Percentiles rank a stretch among this genome's conserved stretches.
These are phyloP conservation scores for Cyphomyrus discorhynchus DNA, from an alignment of 2,113 vertebrate species.

Conservation along the genomic window DNA sequence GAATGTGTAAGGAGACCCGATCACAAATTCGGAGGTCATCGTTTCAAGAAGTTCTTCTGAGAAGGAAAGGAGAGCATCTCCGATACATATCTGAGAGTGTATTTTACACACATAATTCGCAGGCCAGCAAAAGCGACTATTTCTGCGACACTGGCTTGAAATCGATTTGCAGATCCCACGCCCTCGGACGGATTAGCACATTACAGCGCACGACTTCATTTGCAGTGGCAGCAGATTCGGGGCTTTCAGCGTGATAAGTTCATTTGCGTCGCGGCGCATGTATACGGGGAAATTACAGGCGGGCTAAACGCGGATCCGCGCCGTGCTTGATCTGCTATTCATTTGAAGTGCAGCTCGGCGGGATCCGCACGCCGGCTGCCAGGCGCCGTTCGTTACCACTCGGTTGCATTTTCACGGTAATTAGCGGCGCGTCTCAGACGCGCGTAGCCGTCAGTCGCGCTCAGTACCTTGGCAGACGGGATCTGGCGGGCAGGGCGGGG, in stretches of 20 bases:
- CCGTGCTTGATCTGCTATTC: conserved; percentile 55
- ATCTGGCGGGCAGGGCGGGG: background rate
- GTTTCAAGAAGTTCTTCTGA: background rate
- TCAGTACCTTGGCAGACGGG: background rate
- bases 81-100: conserved; percentile 6
- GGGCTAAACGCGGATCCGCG: conserved; percentile 52
- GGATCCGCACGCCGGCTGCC: conserved; percentile 41
- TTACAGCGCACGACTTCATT: conserved; percentile 50
- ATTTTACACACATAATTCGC: conserved; percentile 20
- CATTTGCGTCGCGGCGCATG: conserved; percentile 50
- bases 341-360: conserved; percentile 57
- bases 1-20: background rate
- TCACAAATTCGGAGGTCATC: background rate
- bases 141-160: conserved; percentile 34
- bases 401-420: conserved; percentile 42
- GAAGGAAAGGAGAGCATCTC: background rate
- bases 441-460: conserved; percentile 28
- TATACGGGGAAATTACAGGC: conserved; percentile 51
- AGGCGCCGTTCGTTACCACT: conserved; percentile 42
- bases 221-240: conserved; percentile 49
- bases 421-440: conserved; percentile 35
- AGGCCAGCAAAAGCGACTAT: conserved; percentile 31
- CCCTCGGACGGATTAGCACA: conserved; percentile 53
- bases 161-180: conserved; percentile 38
- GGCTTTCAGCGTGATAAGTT: conserved; percentile 56